These are phyloP conservation scores for Marmota monax DNA, from an alignment of 2,113 vertebrate genomes.

Conservation along the genomic window DNA sequence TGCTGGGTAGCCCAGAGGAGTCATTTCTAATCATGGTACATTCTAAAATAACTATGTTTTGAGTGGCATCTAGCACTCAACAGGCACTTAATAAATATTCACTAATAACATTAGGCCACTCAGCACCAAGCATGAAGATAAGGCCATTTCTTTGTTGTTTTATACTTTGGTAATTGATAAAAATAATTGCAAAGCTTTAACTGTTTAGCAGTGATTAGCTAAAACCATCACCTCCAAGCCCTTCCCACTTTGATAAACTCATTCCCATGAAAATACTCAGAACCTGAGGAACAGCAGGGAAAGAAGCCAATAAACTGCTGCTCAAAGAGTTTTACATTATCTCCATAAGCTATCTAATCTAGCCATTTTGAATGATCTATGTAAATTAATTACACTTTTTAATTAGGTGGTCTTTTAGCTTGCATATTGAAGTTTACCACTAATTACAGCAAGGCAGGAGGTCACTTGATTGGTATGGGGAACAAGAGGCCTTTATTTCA, in stretches of 20 bases:
- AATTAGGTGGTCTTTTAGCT: slow-evolving; percentile 82
- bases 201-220: slow-evolving; percentile 75
- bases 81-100: slow-evolving; percentile 77
- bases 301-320: slow-evolving; percentile 69
- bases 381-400: slow-evolving; percentile 83
- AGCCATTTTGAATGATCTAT: slow-evolving; percentile 81
- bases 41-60: slow-evolving; percentile 63
- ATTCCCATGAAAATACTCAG: slow-evolving; percentile 77
- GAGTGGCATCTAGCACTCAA: slow-evolving; percentile 69
- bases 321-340: slow-evolving; percentile 73
- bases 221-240: slow-evolving; percentile 74
- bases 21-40: not conserved
- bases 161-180: slow-evolving; percentile 76
- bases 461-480: slow-evolving; percentile 80
- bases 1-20: not conserved
- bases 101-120: slow-evolving; percentile 79
- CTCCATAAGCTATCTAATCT: slow-evolving; percentile 75
- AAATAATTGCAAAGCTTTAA: slow-evolving; percentile 79
- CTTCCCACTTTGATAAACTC: slow-evolving; percentile 77
- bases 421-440: slow-evolving; percentile 82
- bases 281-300: slow-evolving; percentile 77
- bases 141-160: slow-evolving; percentile 69
- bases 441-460: slow-evolving; percentile 77
- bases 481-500: slow-evolving; percentile 82
- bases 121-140: slow-evolving; percentile 63